Evolutionary conservation across 2,113 vertebrate species (phyloP), one percentile per base, ranked within the genome.

Genomic region (Canis aureus): DNA sequence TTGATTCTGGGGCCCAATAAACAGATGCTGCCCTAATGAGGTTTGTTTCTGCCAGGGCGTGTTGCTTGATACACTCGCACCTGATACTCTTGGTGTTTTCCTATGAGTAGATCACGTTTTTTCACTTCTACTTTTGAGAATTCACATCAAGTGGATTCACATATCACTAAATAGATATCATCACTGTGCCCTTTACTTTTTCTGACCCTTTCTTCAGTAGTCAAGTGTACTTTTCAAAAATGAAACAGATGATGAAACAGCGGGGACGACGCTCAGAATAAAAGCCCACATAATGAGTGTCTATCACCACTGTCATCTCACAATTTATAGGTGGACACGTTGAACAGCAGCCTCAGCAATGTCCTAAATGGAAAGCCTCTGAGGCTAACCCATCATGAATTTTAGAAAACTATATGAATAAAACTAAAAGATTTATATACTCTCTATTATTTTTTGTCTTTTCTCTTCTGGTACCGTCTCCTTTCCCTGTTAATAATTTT

Each of bases 191-290:
- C 38, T 32, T 88, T 66, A 22, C 23, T 59, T 90, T 84, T 90
- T 25, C 62, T 67, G 35, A 38, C 71, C 23, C 43, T 96, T 90
- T 92, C 43, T 96, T 95, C 90, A 85, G 59, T 62, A 43, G 90
- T 94, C 88, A 95, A 97, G 95, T 79, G 92, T 67, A 78, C 95
- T 97, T 98, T 93, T 66, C 71, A 92, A 93, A 96, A 98, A 94
- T 92, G 84, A 97, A 97, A 94, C 79, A 80, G 78, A 76, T 3
- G 79, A 57, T 88, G 80, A 96, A 95, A n/a, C 69, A 83, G 43
- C 49, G 59, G 67, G 78, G 74, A 89, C 66, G 38, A 55, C 66
- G 84, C 89, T 91, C 35, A 94, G 94, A 96, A 97, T 81, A 62
- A 82, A 89, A 73, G 59, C 35, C 22, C 55, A 74, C 66, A 59